A percentile compares a stretch with the other conserved stretches of the same genome.
phyloP scores from a whole-genome alignment of 30 jellyfish, hydroid and myxozoan species.

The Phacellophora camtschatica region DNA sequence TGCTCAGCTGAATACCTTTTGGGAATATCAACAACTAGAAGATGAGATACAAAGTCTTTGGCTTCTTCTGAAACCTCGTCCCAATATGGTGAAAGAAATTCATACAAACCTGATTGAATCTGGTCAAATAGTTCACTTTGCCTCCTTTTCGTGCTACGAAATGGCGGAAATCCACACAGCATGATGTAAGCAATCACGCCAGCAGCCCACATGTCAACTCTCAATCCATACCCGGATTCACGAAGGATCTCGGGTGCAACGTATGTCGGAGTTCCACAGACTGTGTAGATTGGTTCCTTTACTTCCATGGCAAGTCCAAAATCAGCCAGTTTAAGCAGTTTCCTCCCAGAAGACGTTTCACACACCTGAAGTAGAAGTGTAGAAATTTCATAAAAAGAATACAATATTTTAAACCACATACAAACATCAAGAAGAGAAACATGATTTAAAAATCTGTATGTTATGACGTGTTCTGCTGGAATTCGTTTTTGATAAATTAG shows the following conservation, averaged over 20 bases:
- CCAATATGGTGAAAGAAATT: conserved; percentile 93
- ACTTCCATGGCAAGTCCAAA: conserved; percentile 99
- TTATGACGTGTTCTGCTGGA: no score
- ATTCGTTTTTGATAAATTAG: no score
- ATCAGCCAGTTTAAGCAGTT: conserved; percentile 83
- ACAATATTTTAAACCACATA: no score
- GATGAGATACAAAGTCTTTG: conserved; percentile 68
- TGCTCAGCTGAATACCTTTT: conserved; percentile 76
- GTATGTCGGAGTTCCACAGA: conserved; percentile 99
- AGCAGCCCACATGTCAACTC: conserved; percentile 99
- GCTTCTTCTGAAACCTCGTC: conserved; percentile 87
- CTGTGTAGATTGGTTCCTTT: conserved; percentile 84
- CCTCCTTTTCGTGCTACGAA: conserved; percentile 87
- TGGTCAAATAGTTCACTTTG: conserved; percentile 93
- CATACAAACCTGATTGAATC: conserved; percentile 85
- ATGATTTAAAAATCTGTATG: no score
- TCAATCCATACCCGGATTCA: conserved; percentile 96
- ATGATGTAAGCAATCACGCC: conserved; percentile 94
- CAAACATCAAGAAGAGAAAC: no score
- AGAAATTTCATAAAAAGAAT: no score
- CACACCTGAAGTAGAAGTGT: background rate
- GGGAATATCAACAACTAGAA: conserved; percentile 78
- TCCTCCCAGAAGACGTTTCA: conserved; percentile 58
- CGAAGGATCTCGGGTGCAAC: conserved; percentile 96
- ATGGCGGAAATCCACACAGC: conserved; percentile 99